phyloP scores from a whole-genome alignment of 2,113 vertebrate species.

The Oxyura jamaicensis region DNA sequence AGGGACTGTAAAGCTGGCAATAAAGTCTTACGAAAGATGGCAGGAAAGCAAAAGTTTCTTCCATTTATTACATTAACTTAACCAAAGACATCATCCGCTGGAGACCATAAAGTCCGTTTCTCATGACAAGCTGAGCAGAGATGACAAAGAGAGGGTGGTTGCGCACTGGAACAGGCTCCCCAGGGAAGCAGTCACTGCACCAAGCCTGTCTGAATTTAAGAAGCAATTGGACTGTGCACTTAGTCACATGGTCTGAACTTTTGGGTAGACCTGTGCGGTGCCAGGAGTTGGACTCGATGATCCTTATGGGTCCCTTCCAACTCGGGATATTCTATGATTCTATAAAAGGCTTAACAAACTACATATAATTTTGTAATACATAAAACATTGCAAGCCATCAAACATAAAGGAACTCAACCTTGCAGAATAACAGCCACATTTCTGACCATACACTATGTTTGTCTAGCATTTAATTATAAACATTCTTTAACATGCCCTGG shows the following conservation, averaged over 20 bases:
- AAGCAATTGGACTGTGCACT: too few relatives aligned
- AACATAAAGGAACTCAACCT: neutral
- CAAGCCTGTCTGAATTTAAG: too few relatives aligned
- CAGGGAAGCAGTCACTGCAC: too few relatives aligned
- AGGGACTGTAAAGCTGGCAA: neutral
- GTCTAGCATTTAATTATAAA: neutral
- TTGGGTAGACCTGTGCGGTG: too few relatives aligned
- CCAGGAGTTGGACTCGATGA: too few relatives aligned
- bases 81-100: neutral
- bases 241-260: too few relatives aligned
- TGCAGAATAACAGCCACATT: neutral
- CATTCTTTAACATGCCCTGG: neutral
- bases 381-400: neutral
- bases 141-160: neutral
- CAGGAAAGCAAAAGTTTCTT: neutral
- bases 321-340: too few relatives aligned
- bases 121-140: neutral
- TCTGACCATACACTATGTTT: neutral
- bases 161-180: too few relatives aligned
- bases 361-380: neutral
- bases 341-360: neutral
- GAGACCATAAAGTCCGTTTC: neutral
- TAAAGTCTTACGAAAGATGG: constrained; percentile 15
- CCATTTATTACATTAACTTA: constrained; percentile 21
- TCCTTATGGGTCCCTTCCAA: too few relatives aligned